A percentile compares a stretch with the other conserved stretches of the same genome.
These are phyloP conservation scores for Thumatha senex DNA, from an alignment of 2,888 invertebrate genomes.

Conservation along the genomic window DNA sequence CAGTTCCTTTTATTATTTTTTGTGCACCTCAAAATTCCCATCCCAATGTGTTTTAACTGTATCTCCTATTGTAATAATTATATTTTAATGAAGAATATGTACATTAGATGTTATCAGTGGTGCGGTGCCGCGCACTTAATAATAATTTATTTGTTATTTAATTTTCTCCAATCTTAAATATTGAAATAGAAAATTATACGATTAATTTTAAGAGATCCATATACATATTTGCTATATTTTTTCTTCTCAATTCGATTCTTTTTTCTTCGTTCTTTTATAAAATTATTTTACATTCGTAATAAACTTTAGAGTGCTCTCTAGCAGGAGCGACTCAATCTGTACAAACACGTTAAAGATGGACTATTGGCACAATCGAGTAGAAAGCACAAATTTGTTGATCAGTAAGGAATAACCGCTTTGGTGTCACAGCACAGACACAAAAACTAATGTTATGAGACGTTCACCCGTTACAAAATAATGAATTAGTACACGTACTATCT, in stretches of 20 bases:
- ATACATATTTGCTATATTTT: conserved; percentile 23
- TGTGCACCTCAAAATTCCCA: conserved; percentile 39
- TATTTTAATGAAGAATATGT: conserved; percentile 20
- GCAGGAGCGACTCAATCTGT: conserved; percentile 39
- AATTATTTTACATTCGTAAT: conserved; percentile 26
- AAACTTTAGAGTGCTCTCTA: conserved; percentile 21
- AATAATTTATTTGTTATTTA: conserved; percentile 14
- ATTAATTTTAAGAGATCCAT: conserved; percentile 12
- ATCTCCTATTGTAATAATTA: conserved; percentile 20
- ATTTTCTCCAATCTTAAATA: conserved; percentile 12
- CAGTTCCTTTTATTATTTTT: conserved; percentile 39
- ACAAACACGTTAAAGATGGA: conserved; percentile 55
- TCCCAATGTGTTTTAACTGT: conserved; percentile 33
- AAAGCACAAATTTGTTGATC: conserved; percentile 50
- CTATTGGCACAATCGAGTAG: conserved; percentile 61
- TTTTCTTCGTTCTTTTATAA: conserved; percentile 1
- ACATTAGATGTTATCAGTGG: conserved; percentile 35
- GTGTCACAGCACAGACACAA: conserved; percentile 46
- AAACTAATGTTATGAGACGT: conserved; percentile 21
- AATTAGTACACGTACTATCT: conserved; percentile 17
- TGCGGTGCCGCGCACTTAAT: conserved; percentile 56
- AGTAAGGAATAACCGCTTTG: conserved; percentile 50
- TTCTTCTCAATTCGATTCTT: conserved; percentile 30
- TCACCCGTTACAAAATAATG: conserved; percentile 16
- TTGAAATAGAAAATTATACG: conserved; percentile 4